These are phyloP conservation scores for Mamestra configurata DNA, from an alignment of 1,140 invertebrate species.

Conservation along the genomic window DNA sequence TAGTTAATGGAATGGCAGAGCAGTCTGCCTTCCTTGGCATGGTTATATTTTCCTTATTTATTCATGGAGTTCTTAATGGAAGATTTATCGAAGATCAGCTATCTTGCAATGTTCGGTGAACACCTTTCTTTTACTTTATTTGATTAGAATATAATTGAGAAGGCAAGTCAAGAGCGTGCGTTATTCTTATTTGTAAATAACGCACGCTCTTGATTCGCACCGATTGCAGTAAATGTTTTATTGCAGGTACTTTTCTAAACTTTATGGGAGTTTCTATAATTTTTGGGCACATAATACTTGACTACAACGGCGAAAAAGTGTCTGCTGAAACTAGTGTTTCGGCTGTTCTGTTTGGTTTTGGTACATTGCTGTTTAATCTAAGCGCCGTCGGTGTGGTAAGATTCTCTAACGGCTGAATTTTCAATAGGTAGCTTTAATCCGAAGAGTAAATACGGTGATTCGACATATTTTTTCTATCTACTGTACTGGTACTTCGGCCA, in stretches of 20 bases:
- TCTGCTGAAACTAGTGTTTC: neutral
- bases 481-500: too few relatives aligned
- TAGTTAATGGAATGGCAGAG: conserved; percentile 74
- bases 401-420: too few relatives aligned
- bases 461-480: too few relatives aligned
- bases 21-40: conserved; percentile 61
- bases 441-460: too few relatives aligned
- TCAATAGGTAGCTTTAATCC: too few relatives aligned
- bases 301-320: neutral
- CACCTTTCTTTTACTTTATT: too few relatives aligned
- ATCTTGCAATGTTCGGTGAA: conserved; percentile 73
- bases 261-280: neutral
- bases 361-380: conserved; percentile 70
- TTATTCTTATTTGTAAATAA: too few relatives aligned
- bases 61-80: conserved; percentile 73
- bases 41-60: conserved; percentile 66
- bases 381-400: conserved; percentile 73
- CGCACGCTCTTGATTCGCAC: too few relatives aligned
- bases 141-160: too few relatives aligned
- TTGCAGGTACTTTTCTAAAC: conserved; percentile 15
- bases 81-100: conserved; percentile 70
- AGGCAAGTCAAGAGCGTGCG: neutral
- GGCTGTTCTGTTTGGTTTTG: conserved; percentile 60
- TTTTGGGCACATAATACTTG: neutral
- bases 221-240: neutral